These are phyloP conservation scores for Ptilodon capucinus DNA, from an alignment of 2,888 invertebrate species.

Conservation along the genomic window DNA sequence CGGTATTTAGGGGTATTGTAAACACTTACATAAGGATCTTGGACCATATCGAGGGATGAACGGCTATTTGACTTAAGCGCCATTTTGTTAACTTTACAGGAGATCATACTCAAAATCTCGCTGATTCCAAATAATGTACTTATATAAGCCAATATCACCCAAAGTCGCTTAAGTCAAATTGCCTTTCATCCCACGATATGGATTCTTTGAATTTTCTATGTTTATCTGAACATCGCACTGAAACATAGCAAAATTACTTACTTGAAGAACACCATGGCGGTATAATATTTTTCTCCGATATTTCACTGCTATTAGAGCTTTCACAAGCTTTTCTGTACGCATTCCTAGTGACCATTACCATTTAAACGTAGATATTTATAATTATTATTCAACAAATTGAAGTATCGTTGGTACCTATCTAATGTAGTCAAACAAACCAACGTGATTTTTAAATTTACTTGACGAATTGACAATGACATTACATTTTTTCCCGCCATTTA, in stretches of 20 bases:
- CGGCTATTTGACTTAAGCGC: no score
- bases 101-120: no score
- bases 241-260: conserved; percentile 26
- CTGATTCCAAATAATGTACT: no score
- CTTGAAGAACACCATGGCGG: conserved; percentile 69
- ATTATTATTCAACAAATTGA: conserved; percentile 3
- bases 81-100: no score
- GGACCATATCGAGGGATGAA: no score
- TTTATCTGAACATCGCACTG: not conserved
- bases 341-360: conserved; percentile 55
- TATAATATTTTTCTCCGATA: conserved; percentile 47
- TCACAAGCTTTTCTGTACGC: conserved; percentile 46
- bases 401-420: conserved; percentile 1
- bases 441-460: conserved; percentile 12
- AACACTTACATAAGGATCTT: no score
- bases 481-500: not conserved
- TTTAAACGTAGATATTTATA: conserved; percentile 24
- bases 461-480: not conserved
- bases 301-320: conserved; percentile 47
- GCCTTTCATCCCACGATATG: no score
- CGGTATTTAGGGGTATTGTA: no score
- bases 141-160: no score
- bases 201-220: no score
- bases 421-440: conserved; percentile 14
- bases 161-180: no score